phyloP scores from a whole-genome alignment of 1,140 invertebrate genomes.

The Drosophila ogumai region DNA sequence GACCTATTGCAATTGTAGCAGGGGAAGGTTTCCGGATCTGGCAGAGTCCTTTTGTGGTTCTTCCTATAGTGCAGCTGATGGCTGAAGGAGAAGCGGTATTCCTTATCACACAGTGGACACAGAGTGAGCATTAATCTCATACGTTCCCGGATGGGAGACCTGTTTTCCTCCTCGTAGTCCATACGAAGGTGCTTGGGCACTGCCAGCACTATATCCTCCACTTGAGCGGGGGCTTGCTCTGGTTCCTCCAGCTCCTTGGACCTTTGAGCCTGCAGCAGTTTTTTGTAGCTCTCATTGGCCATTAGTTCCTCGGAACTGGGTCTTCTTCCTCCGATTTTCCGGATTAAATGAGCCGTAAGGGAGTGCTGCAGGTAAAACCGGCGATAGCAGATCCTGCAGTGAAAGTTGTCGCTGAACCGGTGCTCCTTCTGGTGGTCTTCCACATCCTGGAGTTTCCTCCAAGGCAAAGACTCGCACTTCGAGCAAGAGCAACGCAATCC shows the following conservation, averaged over 20 bases:
- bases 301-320: background rate
- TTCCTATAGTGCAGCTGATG: constrained; percentile 37
- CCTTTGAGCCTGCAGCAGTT: constrained; percentile 5
- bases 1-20: constrained; percentile 26
- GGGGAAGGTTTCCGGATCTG: background rate
- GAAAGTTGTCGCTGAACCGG: constrained; percentile 34
- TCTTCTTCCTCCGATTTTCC: background rate
- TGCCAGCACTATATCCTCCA: constrained; percentile 24
- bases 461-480: constrained; percentile 27
- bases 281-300: constrained; percentile 31
- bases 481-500: constrained; percentile 39
- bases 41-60: background rate
- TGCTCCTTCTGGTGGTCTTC: constrained; percentile 37
- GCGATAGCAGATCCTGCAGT: constrained; percentile 45
- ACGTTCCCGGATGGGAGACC: background rate
- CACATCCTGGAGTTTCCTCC: constrained; percentile 28
- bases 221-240: background rate
- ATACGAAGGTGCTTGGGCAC: background rate
- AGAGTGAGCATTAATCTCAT: background rate
- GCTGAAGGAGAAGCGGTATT: constrained; percentile 33
- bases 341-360: constrained; percentile 25
- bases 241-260: background rate
- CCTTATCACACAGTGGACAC: constrained; percentile 17
- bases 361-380: constrained; percentile 51
- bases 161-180: constrained; percentile 8